Conservation (phyloP, 2,113 vertebrate genomes). For the Haplotaxodon microlepis region DNA sequence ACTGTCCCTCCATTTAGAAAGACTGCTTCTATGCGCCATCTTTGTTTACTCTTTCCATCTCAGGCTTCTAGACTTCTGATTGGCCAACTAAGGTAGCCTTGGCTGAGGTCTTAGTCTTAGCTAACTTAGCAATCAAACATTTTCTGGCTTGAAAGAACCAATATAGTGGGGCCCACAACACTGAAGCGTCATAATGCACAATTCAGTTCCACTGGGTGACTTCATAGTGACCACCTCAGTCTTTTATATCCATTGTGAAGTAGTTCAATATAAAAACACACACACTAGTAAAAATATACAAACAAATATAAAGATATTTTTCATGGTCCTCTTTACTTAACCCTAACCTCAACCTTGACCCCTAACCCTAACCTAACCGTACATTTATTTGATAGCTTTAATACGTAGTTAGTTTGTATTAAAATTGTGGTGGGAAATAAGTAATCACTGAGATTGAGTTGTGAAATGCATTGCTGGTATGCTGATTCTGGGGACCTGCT, state of each 20-base stretch:
- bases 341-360: neutral
- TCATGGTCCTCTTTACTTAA: neutral
- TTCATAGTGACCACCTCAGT: neutral
- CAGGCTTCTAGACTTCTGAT: neutral
- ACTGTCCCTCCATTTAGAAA: neutral
- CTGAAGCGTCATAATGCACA: neutral
- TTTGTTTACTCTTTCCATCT: neutral
- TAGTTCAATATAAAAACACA: neutral
- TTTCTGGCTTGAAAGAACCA: neutral
- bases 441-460: conserved; percentile 36
- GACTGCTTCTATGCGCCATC: neutral
- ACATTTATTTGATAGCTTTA: neutral
- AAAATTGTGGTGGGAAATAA: neutral
- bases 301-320: neutral
- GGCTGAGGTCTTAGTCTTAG: neutral
- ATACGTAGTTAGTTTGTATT: neutral
- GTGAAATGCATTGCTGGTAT: conserved; percentile 43
- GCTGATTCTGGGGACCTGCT: conserved; percentile 13
- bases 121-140: neutral
- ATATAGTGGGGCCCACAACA: neutral
- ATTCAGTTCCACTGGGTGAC: neutral
- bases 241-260: neutral
- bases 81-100: neutral
- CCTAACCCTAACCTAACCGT: neutral
- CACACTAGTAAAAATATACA: neutral